Evolutionary conservation across 2,113 vertebrate genomes (phyloP).

Genomic region (Herpetotheres cachinnans): DNA sequence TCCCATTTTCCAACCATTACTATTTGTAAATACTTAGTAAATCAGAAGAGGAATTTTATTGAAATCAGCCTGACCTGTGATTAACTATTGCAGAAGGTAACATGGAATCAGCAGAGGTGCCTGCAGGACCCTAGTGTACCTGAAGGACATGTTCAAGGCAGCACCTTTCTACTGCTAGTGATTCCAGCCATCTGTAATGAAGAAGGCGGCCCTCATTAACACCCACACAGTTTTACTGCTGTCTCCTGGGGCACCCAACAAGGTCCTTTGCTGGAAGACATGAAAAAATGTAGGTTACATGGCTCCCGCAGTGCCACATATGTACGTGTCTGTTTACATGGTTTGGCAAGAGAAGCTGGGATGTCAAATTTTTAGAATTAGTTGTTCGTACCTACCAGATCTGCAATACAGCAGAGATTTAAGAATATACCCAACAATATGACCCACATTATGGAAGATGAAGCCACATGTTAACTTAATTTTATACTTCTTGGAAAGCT

Average conservation of each 20-base stretch:
- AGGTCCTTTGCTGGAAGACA: background rate
- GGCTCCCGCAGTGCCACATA: background rate
- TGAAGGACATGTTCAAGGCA: background rate
- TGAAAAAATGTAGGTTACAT: background rate
- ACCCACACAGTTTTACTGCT: background rate
- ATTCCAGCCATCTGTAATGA: background rate
- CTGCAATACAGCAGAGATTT: background rate
- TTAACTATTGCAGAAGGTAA: background rate
- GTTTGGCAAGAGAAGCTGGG: background rate
- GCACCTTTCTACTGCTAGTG: background rate
- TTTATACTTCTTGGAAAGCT: background rate
- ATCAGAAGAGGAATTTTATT: background rate
- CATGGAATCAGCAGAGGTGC: background rate
- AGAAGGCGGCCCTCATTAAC: background rate
- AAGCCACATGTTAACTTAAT: background rate
- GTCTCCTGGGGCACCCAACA: background rate
- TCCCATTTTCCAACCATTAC: background rate
- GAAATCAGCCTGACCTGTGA: background rate
- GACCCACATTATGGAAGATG: background rate
- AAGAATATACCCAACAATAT: background rate
- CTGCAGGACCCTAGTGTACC: background rate
- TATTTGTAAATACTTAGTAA: background rate
- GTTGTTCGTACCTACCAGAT: background rate
- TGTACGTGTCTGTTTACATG: background rate
- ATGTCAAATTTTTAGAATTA: background rate